phyloP scores from a whole-genome alignment of 2,113 vertebrate species.

The Pongo abelii region DNA sequence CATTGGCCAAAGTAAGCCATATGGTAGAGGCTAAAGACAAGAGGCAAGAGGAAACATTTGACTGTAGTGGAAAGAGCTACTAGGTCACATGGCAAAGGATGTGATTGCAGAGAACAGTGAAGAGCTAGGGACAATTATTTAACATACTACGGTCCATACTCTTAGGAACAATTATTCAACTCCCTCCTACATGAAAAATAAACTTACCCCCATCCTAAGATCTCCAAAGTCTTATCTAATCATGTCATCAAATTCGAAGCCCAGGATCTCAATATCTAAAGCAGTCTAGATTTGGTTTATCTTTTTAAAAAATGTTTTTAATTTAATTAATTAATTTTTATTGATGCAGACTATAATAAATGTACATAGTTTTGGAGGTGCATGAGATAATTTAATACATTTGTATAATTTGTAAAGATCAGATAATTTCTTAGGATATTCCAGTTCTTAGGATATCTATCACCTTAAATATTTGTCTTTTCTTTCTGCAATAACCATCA shows the following conservation, averaged over 20 bases:
- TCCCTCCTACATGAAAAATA: neutral
- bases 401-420: neutral
- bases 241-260: neutral
- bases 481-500: neutral
- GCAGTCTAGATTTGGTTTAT: neutral
- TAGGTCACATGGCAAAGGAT: neutral
- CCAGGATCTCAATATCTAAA: neutral
- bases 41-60: neutral
- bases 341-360: neutral
- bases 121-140: neutral
- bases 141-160: neutral
- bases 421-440: neutral
- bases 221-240: neutral
- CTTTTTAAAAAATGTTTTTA: neutral
- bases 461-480: neutral
- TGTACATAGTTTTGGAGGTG: neutral
- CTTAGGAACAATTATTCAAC: neutral
- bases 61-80: neutral
- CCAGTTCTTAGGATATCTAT: neutral
- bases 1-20: neutral
- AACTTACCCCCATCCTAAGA: neutral
- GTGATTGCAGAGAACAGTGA: neutral
- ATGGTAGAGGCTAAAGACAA: neutral
- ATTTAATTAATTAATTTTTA: neutral
- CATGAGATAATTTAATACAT: neutral